Evolutionary conservation across 2,797 vertebrate species (phyloP).

Genomic region (Karalla daura): DNA sequence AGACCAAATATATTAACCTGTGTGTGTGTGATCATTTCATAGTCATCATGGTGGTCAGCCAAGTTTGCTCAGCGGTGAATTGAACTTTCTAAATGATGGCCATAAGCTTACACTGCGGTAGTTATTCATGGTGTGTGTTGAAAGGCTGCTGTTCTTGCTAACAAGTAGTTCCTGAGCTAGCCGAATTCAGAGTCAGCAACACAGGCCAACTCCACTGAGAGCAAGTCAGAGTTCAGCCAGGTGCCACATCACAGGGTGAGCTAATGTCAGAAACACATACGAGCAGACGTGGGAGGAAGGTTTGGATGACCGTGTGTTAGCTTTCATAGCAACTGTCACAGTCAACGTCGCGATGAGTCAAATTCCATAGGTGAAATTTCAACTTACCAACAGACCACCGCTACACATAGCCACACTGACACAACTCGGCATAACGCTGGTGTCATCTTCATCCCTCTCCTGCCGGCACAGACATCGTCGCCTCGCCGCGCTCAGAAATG

Average conservation of each 20-base stretch:
- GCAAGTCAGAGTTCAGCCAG: constrained; percentile 63
- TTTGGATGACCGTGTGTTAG: not conserved
- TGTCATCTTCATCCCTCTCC: constrained; percentile 80
- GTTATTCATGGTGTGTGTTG: no score
- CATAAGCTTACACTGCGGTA: no score
- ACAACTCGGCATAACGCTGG: constrained; percentile 66
- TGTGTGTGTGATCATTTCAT: no score
- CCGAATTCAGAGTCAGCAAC: not conserved
- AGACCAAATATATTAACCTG: no score
- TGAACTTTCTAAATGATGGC: no score
- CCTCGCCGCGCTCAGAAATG: constrained; percentile 44
- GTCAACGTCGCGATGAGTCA: not conserved
- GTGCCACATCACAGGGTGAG: constrained; percentile 79
- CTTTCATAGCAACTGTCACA: not conserved
- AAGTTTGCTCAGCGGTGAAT: not conserved
- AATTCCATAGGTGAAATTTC: accelerated
- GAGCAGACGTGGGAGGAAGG: no score
- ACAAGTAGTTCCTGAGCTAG: not conserved
- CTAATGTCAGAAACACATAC: no score
- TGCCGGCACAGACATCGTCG: constrained; percentile 73
- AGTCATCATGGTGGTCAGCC: not conserved
- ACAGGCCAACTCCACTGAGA: constrained; percentile 16
- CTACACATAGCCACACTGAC: constrained; percentile 71
- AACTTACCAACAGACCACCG: constrained; percentile 73
- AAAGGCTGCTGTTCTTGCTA: not conserved